These are phyloP conservation scores for Setophaga kirtlandii DNA, from an alignment of 2,113 vertebrate genomes.

Conservation along the genomic window DNA sequence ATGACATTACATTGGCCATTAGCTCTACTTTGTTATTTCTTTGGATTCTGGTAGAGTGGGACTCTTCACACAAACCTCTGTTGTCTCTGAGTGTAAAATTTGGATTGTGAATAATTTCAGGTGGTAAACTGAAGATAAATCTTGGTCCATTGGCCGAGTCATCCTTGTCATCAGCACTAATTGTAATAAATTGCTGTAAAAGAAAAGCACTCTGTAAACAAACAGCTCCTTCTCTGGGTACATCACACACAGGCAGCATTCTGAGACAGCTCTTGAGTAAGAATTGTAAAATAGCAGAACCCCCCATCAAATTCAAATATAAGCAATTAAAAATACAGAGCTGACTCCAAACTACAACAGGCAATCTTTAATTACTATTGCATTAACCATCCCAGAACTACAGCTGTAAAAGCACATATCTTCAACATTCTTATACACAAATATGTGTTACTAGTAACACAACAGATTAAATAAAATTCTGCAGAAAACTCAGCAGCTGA, in stretches of 20 bases:
- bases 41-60: not conserved
- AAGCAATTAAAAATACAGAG: not conserved
- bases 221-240: not conserved
- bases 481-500: not conserved
- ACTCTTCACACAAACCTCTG: constrained; percentile 82
- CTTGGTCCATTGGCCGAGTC: constrained; percentile 89
- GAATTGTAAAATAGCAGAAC: not conserved
- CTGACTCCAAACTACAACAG: not conserved
- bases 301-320: not conserved
- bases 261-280: not conserved
- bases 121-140: constrained; percentile 90
- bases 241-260: not conserved
- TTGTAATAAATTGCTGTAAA: constrained; percentile 83
- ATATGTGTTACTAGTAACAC: not conserved
- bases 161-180: constrained; percentile 96
- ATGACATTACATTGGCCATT: not conserved
- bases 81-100: constrained; percentile 97
- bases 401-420: not conserved
- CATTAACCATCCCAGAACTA: not conserved
- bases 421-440: not conserved
- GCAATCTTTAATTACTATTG: not conserved
- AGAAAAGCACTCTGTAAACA: constrained; percentile 65
- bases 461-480: not conserved
- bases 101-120: constrained; percentile 90
- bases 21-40: constrained; percentile 1